These are phyloP conservation scores for Vanessa atalanta DNA, from an alignment of 1,140 invertebrate species.

Conservation along the genomic window DNA sequence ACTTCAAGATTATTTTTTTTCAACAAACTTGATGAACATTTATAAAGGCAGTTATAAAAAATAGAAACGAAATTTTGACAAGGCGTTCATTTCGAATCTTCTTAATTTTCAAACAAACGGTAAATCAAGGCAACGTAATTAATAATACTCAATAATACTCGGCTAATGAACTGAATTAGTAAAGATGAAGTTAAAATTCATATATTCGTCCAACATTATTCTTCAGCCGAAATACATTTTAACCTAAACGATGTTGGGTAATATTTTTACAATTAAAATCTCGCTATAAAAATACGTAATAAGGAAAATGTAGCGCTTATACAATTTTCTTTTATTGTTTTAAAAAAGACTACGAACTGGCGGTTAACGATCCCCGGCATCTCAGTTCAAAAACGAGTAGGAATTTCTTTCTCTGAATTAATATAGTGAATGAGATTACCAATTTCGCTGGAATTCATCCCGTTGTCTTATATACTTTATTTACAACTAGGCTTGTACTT, in stretches of 20 bases:
- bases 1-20: too few species aligned
- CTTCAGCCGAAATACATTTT: constrained; percentile 24
- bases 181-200: constrained; percentile 39
- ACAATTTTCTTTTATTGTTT: constrained; percentile 42
- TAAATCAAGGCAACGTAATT: constrained; percentile 23
- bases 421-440: constrained; percentile 23
- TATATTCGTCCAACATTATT: constrained; percentile 36
- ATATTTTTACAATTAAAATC: constrained; percentile 44
- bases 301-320: constrained; percentile 33
- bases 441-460: constrained; percentile 25
- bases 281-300: constrained; percentile 24
- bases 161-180: constrained; percentile 38
- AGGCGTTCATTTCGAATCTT: background rate
- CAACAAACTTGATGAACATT: too few species aligned
- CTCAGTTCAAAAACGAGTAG: constrained; percentile 14
- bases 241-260: constrained; percentile 32
- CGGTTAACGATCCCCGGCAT: constrained; percentile 27
- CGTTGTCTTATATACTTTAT: constrained; percentile 9
- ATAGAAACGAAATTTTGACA: too few species aligned
- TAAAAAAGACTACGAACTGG: constrained; percentile 35
- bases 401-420: constrained; percentile 28
- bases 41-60: too few species aligned
- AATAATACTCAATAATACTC: constrained; percentile 25
- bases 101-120: constrained; percentile 15
- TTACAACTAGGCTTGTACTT: constrained; percentile 11